Conservation (phyloP, 2,797 vertebrate species). For the Ara ararauna region DNA sequence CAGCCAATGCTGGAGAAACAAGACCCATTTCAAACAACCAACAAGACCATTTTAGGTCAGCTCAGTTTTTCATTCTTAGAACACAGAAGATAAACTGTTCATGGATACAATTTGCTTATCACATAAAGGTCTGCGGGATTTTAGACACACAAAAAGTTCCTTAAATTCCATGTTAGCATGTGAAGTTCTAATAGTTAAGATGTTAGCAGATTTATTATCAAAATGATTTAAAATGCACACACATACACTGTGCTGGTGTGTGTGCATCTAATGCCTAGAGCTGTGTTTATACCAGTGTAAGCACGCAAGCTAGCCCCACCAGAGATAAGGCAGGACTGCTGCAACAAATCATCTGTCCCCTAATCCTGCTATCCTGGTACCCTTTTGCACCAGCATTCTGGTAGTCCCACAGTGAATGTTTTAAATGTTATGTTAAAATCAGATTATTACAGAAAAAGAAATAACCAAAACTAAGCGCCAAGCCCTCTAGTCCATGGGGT, state of each 20-base stretch:
- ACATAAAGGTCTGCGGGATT: background rate
- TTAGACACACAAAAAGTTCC: background rate
- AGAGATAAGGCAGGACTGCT: background rate
- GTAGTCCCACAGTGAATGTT: background rate
- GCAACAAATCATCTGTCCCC: background rate
- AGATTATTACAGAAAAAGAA: background rate
- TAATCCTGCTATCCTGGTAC: background rate
- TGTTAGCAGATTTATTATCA: background rate
- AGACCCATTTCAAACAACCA: background rate
- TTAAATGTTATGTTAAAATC: background rate
- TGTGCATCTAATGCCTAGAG: background rate
- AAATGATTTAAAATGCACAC: background rate
- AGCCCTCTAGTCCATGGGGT: background rate
- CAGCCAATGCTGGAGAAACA: conserved; percentile 73
- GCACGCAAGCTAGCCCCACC: background rate
- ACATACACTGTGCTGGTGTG: background rate
- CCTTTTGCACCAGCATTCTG: background rate
- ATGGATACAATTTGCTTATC: background rate
- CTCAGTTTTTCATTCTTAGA: background rate
- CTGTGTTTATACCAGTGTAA: background rate
- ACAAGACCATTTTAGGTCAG: background rate
- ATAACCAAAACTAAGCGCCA: background rate
- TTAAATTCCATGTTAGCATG: background rate
- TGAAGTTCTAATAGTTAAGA: background rate
- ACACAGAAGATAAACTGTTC: background rate